These are phyloP conservation scores for Latrodectus elegans DNA, from an alignment of 2,888 invertebrate species.

Conservation along the genomic window DNA sequence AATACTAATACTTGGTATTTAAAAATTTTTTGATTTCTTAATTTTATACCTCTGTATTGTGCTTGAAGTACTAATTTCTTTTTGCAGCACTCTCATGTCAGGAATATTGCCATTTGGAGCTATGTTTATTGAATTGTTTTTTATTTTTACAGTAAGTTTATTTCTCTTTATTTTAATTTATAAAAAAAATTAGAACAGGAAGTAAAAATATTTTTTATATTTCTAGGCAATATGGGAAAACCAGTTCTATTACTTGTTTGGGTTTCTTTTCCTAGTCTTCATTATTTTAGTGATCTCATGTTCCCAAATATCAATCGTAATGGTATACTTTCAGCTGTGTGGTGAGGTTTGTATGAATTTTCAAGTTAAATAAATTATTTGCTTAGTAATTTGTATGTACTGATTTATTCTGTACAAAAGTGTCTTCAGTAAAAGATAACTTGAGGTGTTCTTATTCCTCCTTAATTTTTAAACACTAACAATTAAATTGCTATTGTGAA, in stretches of 20 bases:
- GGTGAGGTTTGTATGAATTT: conserved; percentile 82
- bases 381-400: neutral
- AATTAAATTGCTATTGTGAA: no score
- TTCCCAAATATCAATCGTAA: conserved; percentile 96
- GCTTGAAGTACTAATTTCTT: neutral
- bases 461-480: no score
- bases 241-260: conserved; percentile 99
- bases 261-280: conserved; percentile 97
- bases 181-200: neutral
- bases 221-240: conserved; percentile 79
- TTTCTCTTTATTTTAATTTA: neutral
- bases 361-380: neutral
- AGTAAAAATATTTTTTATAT: neutral
- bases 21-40: neutral
- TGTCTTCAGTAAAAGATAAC: no score
- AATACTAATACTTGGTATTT: neutral
- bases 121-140: conserved; percentile 99
- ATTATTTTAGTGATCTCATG: conserved; percentile 97
- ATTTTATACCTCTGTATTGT: neutral
- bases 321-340: conserved; percentile 99
- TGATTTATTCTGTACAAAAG: neutral
- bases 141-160: conserved; percentile 76
- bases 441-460: no score
- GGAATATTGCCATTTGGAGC: conserved; percentile 98
- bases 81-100: conserved; percentile 92